phyloP scores from a whole-genome alignment of 2,797 vertebrate species.

The Gambusia yucatana region DNA sequence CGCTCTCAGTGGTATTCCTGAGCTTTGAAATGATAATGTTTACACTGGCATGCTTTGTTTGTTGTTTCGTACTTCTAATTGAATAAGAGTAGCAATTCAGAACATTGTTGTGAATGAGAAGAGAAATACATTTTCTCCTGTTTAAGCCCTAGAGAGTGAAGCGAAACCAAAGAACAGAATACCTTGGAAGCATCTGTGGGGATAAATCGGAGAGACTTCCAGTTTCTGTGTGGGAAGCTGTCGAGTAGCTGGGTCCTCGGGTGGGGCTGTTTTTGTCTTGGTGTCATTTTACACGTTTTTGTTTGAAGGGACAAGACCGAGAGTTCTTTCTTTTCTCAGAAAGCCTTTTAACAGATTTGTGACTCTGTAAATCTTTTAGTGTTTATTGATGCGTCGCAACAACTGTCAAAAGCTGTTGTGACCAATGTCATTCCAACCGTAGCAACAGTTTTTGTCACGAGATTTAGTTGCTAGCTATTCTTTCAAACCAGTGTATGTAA shows the following conservation, averaged over 20 bases:
- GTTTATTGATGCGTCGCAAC: neutral
- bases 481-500: neutral
- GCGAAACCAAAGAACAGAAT: constrained; percentile 10
- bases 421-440: neutral
- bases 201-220: neutral
- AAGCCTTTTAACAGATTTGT: constrained; percentile 6
- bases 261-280: constrained; percentile 33
- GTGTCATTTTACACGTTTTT: constrained; percentile 62
- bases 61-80: constrained; percentile 11
- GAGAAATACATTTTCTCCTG: neutral
- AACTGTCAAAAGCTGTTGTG: neutral
- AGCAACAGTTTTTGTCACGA: neutral
- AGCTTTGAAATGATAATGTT: constrained; percentile 46
- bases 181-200: neutral
- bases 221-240: constrained; percentile 25
- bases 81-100: constrained; percentile 17
- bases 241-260: constrained; percentile 13
- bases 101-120: neutral
- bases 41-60: constrained; percentile 19
- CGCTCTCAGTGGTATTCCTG: constrained; percentile 38
- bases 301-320: constrained; percentile 25
- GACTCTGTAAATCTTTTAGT: neutral
- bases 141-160: constrained; percentile 13
- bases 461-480: neutral
- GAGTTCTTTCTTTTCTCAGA: constrained; percentile 23